Evolutionary conservation across 2,888 invertebrate genomes (phyloP).

Genomic region (Ptilodon capucinus): DNA sequence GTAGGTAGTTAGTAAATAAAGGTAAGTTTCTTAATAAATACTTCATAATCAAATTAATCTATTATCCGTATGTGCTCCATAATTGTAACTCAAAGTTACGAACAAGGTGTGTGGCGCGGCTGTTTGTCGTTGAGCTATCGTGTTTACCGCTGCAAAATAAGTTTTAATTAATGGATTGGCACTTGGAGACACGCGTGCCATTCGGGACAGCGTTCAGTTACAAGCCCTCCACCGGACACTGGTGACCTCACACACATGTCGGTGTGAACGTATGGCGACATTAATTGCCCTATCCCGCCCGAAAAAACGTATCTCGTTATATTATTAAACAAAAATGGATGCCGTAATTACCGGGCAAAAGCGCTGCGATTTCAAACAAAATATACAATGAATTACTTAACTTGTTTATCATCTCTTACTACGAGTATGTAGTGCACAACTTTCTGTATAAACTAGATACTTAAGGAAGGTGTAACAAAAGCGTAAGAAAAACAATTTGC

Average conservation of each 20-base stretch:
- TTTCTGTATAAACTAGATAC: constrained; percentile 50
- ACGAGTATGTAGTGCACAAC: constrained; percentile 37
- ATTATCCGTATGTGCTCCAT: constrained; percentile 59
- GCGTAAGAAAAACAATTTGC: constrained; percentile 75
- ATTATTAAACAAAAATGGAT: constrained; percentile 26
- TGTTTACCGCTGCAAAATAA: constrained; percentile 74
- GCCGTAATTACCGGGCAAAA: constrained; percentile 14
- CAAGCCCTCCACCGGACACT: constrained; percentile 53
- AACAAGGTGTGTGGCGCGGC: constrained; percentile 54
- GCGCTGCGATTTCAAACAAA: constrained; percentile 3
- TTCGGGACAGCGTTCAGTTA: constrained; percentile 58
- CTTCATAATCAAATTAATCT: constrained; percentile 54
- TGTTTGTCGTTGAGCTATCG: constrained; percentile 62
- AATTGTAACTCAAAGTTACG: constrained; percentile 59
- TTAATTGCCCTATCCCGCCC: constrained; percentile 21
- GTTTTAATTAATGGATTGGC: constrained; percentile 82
- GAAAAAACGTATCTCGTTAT: constrained; percentile 12
- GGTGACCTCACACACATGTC: constrained; percentile 36
- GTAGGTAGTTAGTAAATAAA: background rate
- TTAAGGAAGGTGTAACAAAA: constrained; percentile 45
- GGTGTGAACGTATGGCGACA: constrained; percentile 26
- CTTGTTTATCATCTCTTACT: constrained; percentile 24
- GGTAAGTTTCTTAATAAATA: constrained; percentile 36
- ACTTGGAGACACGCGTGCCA: constrained; percentile 72
- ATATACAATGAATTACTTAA: constrained; percentile 18